Conservation (phyloP, 2,113 vertebrate genomes). For the Morone saxatilis region DNA sequence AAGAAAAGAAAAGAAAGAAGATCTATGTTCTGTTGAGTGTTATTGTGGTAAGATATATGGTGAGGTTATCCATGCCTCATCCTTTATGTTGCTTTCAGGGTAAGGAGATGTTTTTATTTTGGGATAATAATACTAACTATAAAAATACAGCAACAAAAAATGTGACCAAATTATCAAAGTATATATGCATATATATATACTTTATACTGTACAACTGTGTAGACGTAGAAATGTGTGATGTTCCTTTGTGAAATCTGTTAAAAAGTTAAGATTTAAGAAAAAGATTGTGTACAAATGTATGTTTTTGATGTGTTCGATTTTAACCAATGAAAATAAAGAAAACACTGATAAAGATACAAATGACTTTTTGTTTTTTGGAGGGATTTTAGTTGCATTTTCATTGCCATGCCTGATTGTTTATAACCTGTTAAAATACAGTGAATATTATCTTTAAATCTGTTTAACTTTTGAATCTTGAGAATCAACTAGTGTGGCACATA, state of each 20-base stretch:
- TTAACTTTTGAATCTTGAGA: background rate
- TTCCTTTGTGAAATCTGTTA: slow-evolving; percentile 72
- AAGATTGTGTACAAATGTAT: slow-evolving; percentile 68
- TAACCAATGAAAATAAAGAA: slow-evolving; percentile 74
- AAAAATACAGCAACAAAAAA: slow-evolving; percentile 85
- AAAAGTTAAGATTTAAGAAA: slow-evolving; percentile 39
- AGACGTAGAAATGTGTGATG: slow-evolving; percentile 72
- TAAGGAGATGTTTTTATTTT: slow-evolving; percentile 81
- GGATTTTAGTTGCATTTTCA: background rate
- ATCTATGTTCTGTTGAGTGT: slow-evolving; percentile 66
- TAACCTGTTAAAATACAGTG: background rate
- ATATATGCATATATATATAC: slow-evolving; percentile 65
- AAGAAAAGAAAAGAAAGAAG: slow-evolving; percentile 53
- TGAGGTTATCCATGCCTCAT: slow-evolving; percentile 51
- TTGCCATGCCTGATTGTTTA: background rate
- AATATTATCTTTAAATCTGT: background rate
- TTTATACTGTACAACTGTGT: slow-evolving; percentile 69
- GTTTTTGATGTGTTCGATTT: slow-evolving; percentile 81
- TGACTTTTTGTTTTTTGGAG: background rate
- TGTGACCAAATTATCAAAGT: slow-evolving; percentile 74
- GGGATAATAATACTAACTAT: slow-evolving; percentile 71
- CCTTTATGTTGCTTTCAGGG: slow-evolving; percentile 65
- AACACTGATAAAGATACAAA: slow-evolving; percentile 31
- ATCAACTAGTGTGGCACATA: background rate
- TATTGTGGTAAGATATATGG: slow-evolving; percentile 60